Conservation (phyloP, 2,888 invertebrate genomes). For the Trichacis sp. region DNA sequence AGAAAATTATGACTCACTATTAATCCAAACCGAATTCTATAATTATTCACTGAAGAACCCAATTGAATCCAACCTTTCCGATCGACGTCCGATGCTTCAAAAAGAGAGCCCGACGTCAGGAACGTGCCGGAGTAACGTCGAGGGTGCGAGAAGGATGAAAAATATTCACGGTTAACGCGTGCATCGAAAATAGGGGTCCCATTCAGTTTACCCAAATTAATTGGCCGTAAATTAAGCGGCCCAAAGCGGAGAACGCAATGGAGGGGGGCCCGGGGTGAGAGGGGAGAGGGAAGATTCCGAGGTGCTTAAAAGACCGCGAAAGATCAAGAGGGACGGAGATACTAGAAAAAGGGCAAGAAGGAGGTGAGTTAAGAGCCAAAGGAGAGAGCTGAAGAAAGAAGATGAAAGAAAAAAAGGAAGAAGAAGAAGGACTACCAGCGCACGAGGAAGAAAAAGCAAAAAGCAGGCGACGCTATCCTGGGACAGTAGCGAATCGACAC, state of each 20-base stretch:
- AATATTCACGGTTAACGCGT: constrained; percentile 65
- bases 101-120: constrained; percentile 24
- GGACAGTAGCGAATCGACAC: constrained; percentile 69
- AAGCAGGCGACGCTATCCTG: constrained; percentile 48
- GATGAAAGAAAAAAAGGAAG: constrained; percentile 19
- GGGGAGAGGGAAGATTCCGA: constrained; percentile 29
- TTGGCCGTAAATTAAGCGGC: constrained; percentile 69
- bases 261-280: constrained; percentile 35
- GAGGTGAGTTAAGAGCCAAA: constrained; percentile 30
- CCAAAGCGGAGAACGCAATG: constrained; percentile 49
- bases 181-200: constrained; percentile 62
- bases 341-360: constrained; percentile 31
- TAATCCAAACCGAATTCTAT: constrained; percentile 31
- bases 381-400: constrained; percentile 25
- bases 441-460: constrained; percentile 35
- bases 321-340: constrained; percentile 29
- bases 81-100: constrained; percentile 26
- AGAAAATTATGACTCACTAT: too few species aligned
- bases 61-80: constrained; percentile 13
- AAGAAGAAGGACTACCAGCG: constrained; percentile 14
- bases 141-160: constrained; percentile 35
- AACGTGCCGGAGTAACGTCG: constrained; percentile 28
- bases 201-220: constrained; percentile 69
- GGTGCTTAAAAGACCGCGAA: constrained; percentile 11
- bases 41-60: constrained; percentile 21